Evolutionary conservation across 2,797 vertebrate species (phyloP).

Genomic region (Manis crassicaudata): DNA sequence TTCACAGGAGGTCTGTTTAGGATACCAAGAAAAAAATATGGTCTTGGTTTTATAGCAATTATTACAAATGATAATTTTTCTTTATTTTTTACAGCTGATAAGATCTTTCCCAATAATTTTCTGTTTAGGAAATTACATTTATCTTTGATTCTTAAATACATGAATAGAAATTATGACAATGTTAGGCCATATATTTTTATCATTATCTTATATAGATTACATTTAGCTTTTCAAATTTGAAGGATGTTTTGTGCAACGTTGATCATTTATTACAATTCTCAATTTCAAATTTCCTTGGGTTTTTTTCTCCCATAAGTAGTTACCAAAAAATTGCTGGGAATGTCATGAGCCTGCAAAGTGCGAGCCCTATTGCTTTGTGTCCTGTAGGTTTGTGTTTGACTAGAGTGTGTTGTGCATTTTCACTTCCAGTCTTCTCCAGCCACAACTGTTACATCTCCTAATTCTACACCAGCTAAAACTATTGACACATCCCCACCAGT

Average conservation of each 20-base stretch:
- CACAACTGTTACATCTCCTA: conserved; percentile 91
- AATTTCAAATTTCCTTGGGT: background rate
- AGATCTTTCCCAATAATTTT: conserved; percentile 8
- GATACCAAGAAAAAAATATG: background rate
- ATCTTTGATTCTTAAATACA: conserved; percentile 11
- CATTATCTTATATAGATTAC: background rate
- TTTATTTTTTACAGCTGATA: background rate
- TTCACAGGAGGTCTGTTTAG: background rate
- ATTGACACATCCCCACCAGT: conserved; percentile 91
- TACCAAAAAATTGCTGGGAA: background rate
- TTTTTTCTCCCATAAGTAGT: background rate
- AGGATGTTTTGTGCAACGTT: background rate
- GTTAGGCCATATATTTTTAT: background rate
- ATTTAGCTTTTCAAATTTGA: background rate
- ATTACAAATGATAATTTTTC: background rate
- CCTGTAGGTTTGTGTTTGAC: conserved; percentile 22
- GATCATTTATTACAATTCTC: background rate
- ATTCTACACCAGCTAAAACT: conserved; percentile 96
- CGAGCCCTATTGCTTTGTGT: background rate
- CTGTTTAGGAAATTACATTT: background rate
- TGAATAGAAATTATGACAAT: background rate
- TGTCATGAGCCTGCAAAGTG: background rate
- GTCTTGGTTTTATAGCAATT: background rate
- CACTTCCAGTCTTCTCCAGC: conserved; percentile 91
- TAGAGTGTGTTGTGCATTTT: conserved; percentile 71